Conservation (phyloP, 2,888 invertebrate genomes). For the Conchocele bisecta region DNA sequence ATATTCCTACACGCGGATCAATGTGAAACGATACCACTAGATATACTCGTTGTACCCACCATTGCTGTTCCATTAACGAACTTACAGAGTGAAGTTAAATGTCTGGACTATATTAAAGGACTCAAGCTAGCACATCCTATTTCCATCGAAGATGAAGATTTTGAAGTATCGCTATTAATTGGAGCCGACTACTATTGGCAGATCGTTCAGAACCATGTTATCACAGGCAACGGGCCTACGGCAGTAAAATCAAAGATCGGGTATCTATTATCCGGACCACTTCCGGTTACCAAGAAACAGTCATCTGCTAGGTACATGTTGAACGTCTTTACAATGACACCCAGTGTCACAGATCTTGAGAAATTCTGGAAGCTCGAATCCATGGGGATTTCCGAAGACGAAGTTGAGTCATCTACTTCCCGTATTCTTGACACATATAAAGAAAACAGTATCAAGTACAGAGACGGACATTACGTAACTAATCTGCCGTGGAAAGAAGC, state of each 20-base stretch:
- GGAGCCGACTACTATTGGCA: slow-evolving; percentile 54
- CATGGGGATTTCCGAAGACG: slow-evolving; percentile 6
- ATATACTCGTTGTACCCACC: too few species aligned
- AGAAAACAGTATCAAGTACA: background rate
- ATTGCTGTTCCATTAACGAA: too few species aligned
- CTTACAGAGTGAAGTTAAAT: too few species aligned
- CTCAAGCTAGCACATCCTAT: slow-evolving; percentile 43
- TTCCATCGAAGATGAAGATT: slow-evolving; percentile 3
- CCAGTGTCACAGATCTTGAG: too few species aligned
- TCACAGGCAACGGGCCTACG: slow-evolving; percentile 45
- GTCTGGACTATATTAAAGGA: too few species aligned
- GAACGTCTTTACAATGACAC: too few species aligned
- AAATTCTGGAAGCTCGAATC: slow-evolving; percentile 47
- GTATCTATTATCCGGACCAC: slow-evolving; percentile 39
- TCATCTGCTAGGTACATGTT: too few species aligned
- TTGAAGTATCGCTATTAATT: slow-evolving; percentile 40
- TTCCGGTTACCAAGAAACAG: too few species aligned
- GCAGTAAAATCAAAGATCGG: slow-evolving; percentile 49
- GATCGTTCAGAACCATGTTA: slow-evolving; percentile 31
- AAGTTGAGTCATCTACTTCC: background rate
- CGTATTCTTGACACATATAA: slow-evolving; percentile 4
- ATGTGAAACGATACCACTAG: too few species aligned
- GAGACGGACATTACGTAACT: slow-evolving; percentile 4
- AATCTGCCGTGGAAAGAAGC: slow-evolving; percentile 12
- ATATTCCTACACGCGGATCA: too few species aligned